phyloP scores from a whole-genome alignment of 2,888 invertebrate genomes.

The Cheilosia soror region DNA sequence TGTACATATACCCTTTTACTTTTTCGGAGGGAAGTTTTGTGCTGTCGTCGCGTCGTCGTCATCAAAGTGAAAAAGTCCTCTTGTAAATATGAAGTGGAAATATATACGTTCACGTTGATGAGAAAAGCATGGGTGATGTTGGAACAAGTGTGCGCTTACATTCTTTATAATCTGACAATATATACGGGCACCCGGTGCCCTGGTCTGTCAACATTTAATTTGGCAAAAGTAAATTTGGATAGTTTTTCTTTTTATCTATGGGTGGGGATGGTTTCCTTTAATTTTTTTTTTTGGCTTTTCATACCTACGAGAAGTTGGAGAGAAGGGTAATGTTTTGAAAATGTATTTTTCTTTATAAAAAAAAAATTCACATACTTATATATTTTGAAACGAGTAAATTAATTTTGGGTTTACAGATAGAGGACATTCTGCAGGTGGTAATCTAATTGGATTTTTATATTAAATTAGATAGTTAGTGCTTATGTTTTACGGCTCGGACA shows the following conservation, averaged over 20 bases:
- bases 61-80: slow-evolving; percentile 70
- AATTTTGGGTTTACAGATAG: background rate
- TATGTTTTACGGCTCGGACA: no score
- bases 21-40: slow-evolving; percentile 19
- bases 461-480: no score
- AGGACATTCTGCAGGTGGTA: no score
- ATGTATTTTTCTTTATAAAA: background rate
- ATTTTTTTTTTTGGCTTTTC: background rate
- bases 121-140: slow-evolving; percentile 27
- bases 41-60: slow-evolving; percentile 47
- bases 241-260: slow-evolving; percentile 60
- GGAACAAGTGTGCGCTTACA: slow-evolving; percentile 14
- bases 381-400: background rate
- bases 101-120: slow-evolving; percentile 14
- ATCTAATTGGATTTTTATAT: no score
- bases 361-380: background rate
- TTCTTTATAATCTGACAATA: slow-evolving; percentile 17
- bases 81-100: slow-evolving; percentile 59
- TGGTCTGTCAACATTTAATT: slow-evolving; percentile 60
- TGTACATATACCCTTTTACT: slow-evolving; percentile 24
- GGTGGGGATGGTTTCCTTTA: background rate
- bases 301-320: background rate
- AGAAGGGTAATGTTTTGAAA: background rate
- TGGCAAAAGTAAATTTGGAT: slow-evolving; percentile 72
- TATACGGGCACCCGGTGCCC: slow-evolving; percentile 16